phyloP scores from a whole-genome alignment of 2,113 vertebrate genomes.

The Hemichromis elongatus region DNA sequence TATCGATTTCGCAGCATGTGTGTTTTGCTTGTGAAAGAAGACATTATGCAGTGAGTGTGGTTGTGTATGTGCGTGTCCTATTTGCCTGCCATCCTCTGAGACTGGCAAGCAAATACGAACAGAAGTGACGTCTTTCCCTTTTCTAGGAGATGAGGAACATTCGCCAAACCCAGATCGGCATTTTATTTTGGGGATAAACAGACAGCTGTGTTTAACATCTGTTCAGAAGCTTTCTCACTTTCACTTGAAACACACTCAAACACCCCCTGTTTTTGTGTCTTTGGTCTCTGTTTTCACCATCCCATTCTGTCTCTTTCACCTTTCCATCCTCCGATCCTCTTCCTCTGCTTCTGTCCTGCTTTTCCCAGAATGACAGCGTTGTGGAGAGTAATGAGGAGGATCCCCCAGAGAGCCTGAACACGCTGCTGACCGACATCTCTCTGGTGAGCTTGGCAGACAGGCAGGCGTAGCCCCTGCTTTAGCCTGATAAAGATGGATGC shows the following conservation, averaged over 20 bases:
- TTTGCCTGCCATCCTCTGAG: not conserved
- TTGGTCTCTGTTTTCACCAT: not conserved
- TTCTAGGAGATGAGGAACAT: conserved; percentile 3
- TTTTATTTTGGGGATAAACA: conserved; percentile 32
- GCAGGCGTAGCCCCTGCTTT: not conserved
- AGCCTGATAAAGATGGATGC: conserved; percentile 5
- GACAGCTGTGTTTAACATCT: conserved; percentile 29
- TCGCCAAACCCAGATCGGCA: conserved; percentile 8
- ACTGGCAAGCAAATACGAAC: not conserved
- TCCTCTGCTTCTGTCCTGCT: not conserved
- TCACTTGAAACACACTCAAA: not conserved
- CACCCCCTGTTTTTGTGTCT: not conserved
- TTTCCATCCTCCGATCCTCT: not conserved
- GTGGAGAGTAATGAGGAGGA: conserved; percentile 76
- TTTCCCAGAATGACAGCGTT: conserved; percentile 82
- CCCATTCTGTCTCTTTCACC: not conserved
- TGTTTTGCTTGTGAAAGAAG: not conserved
- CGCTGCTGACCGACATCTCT: conserved; percentile 87
- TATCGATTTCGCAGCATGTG: conserved; percentile 29
- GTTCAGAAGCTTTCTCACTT: not conserved
- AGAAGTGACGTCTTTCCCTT: not conserved
- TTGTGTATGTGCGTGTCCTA: not conserved
- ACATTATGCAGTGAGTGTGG: not conserved
- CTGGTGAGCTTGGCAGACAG: conserved; percentile 79
- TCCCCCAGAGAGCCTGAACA: conserved; percentile 72